Evolutionary conservation across 1,140 invertebrate species (phyloP), one percentile per base, ranked within the genome.

Genomic region (Drosophila leontia): DNA sequence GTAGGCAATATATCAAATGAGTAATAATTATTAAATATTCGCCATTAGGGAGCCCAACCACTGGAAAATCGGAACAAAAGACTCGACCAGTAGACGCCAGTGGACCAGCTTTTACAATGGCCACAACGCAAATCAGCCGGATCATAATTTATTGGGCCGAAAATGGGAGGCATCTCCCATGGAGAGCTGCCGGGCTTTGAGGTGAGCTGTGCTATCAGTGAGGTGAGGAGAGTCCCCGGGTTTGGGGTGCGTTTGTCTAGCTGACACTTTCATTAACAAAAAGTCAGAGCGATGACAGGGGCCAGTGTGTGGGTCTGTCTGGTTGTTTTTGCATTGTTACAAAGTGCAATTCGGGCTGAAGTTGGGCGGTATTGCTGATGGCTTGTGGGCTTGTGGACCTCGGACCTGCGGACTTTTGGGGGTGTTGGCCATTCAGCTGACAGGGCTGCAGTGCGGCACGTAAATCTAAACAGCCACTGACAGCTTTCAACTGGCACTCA

Each of bases 251-350:
- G 80, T 81, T 90, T 88, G 85, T 80, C 85, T 84, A 84, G 85
- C 84, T 90, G 84, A 88, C 84, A 88, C 84, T 88, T 88, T 88
- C 84, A 90, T 88, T 88, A 88, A 88, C 84, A 88, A 88, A 88
- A 88, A 88, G 80, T 88, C 84, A 84, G 68, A 80, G 83, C 80
- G 84, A 86, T 86, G 83, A 86, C 83, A 86, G 80, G 80, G 74
- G 50, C 63, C 63, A 41, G 23, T 23, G 29, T 23, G 50, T 53
- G 61, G 56, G 61, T 60, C 59, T 70, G 69, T 75, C 39, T 80
- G 80, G 67, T 47, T 62, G 77, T 59, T 87, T 86, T 83, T 83
- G 80, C 84, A 87, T 88, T 88, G 84, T 88, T 78, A 68, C 85
- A 90, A 81, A 88, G 84, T 88, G 84, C 84, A 90, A 61, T 62